These are phyloP conservation scores for Drosophila neutralis DNA, from an alignment of 2,888 invertebrate species.

Conservation along the genomic window DNA sequence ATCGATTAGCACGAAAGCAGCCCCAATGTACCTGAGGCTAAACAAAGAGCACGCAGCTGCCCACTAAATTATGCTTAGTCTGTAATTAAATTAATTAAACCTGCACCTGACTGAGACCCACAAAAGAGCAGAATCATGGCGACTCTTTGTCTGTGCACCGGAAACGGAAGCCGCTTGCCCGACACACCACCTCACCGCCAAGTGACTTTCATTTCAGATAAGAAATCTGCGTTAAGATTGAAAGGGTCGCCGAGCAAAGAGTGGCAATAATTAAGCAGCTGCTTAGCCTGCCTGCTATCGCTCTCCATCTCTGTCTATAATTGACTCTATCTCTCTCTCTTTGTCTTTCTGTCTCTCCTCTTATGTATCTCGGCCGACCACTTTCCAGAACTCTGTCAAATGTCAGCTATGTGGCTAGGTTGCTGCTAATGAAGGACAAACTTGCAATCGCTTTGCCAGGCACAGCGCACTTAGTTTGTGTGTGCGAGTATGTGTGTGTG, in stretches of 20 bases:
- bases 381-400: constrained; percentile 38
- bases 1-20: constrained; percentile 64
- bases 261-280: constrained; percentile 74
- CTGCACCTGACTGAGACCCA: constrained; percentile 68
- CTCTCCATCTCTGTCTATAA: not conserved
- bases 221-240: constrained; percentile 67
- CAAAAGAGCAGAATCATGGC: constrained; percentile 47
- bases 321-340: not conserved
- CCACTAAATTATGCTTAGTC: constrained; percentile 79
- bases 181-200: constrained; percentile 26
- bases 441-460: constrained; percentile 40
- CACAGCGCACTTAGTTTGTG: constrained; percentile 12
- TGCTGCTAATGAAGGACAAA: constrained; percentile 74
- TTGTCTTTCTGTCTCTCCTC: not conserved
- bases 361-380: not conserved
- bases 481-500: constrained; percentile 1
- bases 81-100: constrained; percentile 83
- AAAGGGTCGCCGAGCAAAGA: constrained; percentile 59
- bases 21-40: constrained; percentile 24
- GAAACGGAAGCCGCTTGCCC: constrained; percentile 53
- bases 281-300: constrained; percentile 48
- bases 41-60: constrained; percentile 67
- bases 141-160: constrained; percentile 38
- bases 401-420: constrained; percentile 37
- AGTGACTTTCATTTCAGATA: constrained; percentile 72